Conservation (phyloP, 1,140 invertebrate genomes). For the Arion vulgaris region DNA sequence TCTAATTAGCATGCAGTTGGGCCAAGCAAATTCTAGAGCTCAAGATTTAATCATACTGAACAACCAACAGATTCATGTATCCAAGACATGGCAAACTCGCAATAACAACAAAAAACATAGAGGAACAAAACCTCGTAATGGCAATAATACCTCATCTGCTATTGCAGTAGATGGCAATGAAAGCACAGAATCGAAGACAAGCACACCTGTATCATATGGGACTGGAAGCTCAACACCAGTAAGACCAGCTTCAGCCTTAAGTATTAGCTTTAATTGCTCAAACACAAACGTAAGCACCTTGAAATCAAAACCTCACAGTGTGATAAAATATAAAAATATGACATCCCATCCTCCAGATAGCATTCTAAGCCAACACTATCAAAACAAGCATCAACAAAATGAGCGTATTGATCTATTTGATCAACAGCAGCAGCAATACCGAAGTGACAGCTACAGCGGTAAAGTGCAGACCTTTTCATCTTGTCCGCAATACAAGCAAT, state of each 20-base stretch:
- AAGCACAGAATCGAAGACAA: background rate
- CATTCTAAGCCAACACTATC: background rate
- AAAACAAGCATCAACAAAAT: background rate
- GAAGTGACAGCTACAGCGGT: background rate
- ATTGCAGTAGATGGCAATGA: background rate
- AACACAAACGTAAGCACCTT: background rate
- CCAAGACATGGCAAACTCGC: background rate
- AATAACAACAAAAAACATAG: background rate
- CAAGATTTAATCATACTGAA: background rate
- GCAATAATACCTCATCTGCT: background rate
- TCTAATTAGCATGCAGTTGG: slow-evolving; percentile 33
- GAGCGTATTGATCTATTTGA: background rate
- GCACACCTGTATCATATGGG: background rate
- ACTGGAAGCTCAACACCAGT: background rate
- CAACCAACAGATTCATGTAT: background rate
- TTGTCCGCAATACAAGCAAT: background rate
- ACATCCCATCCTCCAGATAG: background rate
- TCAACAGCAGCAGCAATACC: background rate
- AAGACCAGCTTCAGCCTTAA: slow-evolving; percentile 10
- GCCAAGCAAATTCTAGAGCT: background rate
- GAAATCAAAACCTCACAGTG: background rate
- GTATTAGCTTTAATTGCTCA: background rate
- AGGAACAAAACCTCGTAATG: background rate
- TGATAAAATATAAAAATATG: background rate
- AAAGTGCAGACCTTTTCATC: background rate